Evolutionary conservation across 2,113 vertebrate genomes (phyloP).

Genomic region (Hippocampus abdominalis): DNA sequence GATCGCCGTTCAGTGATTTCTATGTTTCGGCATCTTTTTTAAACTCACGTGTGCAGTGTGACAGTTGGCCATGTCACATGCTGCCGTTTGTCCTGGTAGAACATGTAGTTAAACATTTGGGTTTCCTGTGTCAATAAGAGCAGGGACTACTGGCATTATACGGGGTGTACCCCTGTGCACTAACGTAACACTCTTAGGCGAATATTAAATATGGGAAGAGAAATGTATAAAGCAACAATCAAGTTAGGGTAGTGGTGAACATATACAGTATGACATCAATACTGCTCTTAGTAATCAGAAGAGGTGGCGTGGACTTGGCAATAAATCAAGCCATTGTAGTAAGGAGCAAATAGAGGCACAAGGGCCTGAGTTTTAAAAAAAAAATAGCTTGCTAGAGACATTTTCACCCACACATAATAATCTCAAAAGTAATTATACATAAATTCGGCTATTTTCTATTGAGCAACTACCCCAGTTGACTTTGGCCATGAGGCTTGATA

Average conservation of each 20-base stretch:
- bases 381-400: no score
- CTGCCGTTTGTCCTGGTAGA: slow-evolving; percentile 20
- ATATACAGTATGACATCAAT: background rate
- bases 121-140: slow-evolving; percentile 40
- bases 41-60: slow-evolving; percentile 7
- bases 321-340: no score
- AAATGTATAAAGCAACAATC: background rate
- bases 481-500: no score
- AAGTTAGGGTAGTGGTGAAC: background rate
- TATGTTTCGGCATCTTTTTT: background rate
- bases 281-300: background rate
- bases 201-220: background rate
- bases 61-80: slow-evolving; percentile 38
- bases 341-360: no score
- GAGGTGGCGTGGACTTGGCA: no score
- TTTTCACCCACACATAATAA: no score
- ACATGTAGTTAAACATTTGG: slow-evolving; percentile 39
- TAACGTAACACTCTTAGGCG: slow-evolving; percentile 17
- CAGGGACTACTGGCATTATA: background rate
- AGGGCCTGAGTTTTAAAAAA: no score
- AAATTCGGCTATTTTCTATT: no score
- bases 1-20: background rate
- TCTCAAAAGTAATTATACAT: no score
- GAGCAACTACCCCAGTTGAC: no score
- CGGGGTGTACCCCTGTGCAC: background rate